These are phyloP conservation scores for Phaetusa simplex DNA, from an alignment of 2,113 vertebrate species.

Conservation along the genomic window DNA sequence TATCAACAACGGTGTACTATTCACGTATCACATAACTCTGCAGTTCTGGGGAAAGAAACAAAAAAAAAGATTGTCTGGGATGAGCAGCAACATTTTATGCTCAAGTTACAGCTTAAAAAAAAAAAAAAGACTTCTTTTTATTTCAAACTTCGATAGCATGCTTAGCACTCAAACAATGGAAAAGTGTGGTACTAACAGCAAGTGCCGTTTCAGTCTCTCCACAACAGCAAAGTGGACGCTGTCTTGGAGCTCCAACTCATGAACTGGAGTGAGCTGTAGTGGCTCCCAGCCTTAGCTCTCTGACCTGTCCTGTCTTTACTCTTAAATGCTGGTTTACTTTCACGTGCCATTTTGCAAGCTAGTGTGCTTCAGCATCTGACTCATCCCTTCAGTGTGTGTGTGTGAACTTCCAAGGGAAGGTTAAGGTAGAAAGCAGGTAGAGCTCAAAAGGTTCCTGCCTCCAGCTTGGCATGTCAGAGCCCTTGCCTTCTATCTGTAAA, in stretches of 20 bases:
- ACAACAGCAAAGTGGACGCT: background rate
- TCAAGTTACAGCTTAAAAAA: background rate
- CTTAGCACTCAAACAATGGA: background rate
- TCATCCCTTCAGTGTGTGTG: background rate
- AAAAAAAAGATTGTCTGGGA: background rate
- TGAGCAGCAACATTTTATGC: background rate
- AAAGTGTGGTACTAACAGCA: background rate
- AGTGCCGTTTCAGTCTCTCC: background rate
- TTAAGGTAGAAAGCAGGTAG: background rate
- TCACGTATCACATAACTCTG: slow-evolving; percentile 14
- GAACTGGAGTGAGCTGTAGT: background rate
- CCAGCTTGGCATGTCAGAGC: background rate
- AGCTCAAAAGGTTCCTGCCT: background rate
- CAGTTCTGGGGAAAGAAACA: slow-evolving; percentile 33
- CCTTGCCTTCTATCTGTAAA: background rate
- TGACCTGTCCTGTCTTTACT: background rate
- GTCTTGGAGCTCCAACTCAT: background rate
- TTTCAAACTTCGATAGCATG: background rate
- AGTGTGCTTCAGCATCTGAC: background rate
- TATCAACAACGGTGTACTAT: slow-evolving; percentile 69
- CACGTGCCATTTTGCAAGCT: background rate
- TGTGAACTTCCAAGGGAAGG: background rate
- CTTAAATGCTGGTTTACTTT: background rate
- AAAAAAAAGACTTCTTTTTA: background rate
- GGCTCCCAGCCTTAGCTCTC: background rate